Evolutionary conservation across 2,113 vertebrate species (phyloP).

Genomic region (Crypturellus undulatus): DNA sequence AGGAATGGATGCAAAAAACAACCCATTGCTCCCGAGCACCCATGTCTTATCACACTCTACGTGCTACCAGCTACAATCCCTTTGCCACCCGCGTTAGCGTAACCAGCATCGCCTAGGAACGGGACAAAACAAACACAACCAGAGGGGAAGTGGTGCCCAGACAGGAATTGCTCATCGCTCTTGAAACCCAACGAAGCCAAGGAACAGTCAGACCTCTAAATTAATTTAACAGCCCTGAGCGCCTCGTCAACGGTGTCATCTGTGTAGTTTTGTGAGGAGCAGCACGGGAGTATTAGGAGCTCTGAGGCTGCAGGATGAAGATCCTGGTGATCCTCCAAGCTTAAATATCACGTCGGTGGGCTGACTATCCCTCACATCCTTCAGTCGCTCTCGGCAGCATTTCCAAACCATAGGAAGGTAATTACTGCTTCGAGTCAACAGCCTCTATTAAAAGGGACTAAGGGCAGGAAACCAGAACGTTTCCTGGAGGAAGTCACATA

Average conservation of each 20-base stretch:
- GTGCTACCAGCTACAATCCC: constrained; percentile 56
- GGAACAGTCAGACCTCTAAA: not conserved
- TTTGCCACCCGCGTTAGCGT: constrained; percentile 43
- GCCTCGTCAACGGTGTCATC: constrained; percentile 10
- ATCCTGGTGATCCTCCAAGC: not conserved
- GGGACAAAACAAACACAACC: constrained; percentile 73
- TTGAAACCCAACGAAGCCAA: constrained; percentile 35
- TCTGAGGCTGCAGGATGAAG: not conserved
- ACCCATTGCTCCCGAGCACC: not conserved
- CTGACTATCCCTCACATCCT: not conserved
- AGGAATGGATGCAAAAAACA: not conserved
- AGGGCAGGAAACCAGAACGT: not conserved
- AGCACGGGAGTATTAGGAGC: not conserved
- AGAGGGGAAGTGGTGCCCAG: not conserved
- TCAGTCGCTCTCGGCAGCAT: not conserved
- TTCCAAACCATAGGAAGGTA: not conserved
- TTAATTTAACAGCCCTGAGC: not conserved
- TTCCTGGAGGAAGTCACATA: not conserved
- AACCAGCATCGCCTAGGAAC: constrained; percentile 74
- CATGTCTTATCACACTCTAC: constrained; percentile 32
- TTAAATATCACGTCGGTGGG: not conserved
- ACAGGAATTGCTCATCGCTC: constrained; percentile 40
- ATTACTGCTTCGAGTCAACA: not conserved
- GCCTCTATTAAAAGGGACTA: not conserved
- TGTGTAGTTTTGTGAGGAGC: constrained; percentile 6